Evolutionary conservation across 1,140 invertebrate genomes (phyloP).

Genomic region (Bombus haemorrhoidalis): DNA sequence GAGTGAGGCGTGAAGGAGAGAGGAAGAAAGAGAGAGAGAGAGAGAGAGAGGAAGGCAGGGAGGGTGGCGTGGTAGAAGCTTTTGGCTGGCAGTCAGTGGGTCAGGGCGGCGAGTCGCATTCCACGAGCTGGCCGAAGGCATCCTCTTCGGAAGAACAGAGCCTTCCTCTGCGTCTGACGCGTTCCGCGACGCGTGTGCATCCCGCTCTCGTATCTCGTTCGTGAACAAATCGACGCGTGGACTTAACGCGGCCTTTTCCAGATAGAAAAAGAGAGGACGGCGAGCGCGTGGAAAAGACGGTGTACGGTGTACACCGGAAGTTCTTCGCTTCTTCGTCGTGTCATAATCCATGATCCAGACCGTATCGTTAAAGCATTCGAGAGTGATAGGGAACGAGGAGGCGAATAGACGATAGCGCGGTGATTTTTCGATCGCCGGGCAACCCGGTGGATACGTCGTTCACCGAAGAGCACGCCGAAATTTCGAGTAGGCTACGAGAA

Average conservation of each 20-base stretch:
- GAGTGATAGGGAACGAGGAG: neutral
- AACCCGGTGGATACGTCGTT: neutral
- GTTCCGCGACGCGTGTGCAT: constrained; percentile 12
- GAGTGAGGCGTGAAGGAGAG: neutral
- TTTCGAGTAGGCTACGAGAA: neutral
- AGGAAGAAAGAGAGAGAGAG: constrained; percentile 20
- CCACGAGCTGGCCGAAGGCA: constrained; percentile 68
- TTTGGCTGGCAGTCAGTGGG: constrained; percentile 81
- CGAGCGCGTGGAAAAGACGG: neutral
- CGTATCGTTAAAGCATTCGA: neutral
- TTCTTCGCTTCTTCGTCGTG: neutral
- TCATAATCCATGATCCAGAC: neutral
- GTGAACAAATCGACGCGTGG: too few relatives aligned
- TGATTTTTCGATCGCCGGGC: neutral
- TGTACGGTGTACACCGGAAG: neutral
- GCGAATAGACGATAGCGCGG: neutral
- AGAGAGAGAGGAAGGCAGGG: neutral
- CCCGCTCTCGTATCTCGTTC: neutral
- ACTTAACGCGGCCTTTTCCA: neutral
- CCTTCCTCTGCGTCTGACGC: constrained; percentile 22
- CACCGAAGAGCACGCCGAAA: neutral
- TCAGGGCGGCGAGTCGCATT: constrained; percentile 80
- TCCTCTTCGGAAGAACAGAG: constrained; percentile 47
- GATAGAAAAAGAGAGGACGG: neutral
- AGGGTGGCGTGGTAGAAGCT: constrained; percentile 66